Base-by-base conservation (phyloP, 2,888 invertebrate genomes). In the Calephelis perditalis region DNA sequence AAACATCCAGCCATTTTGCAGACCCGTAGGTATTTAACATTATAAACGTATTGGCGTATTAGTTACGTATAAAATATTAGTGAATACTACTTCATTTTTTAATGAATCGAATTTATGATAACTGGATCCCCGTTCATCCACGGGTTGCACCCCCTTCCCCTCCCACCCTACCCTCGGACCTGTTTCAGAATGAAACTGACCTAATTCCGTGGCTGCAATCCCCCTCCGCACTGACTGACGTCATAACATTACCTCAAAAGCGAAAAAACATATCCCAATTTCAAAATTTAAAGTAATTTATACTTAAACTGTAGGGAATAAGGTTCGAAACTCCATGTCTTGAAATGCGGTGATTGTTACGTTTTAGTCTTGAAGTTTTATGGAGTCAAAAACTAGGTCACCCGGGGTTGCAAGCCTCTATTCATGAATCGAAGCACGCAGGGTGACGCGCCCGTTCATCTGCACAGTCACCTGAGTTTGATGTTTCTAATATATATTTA, bases 121-220 rank as follows among this genome's bases (percentile, higher is more conserved):
- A 73, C 69, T 73, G 73, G 77, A 80, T 82, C 78, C 65, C 71
- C 73, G 73, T 83, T 81, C 77, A 78, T 49, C 58, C 15, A 78
- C 75, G 70, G 63, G 67, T 65, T 72, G 70, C 73, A 65, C 70
- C 65, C 72, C 73, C 73, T 71, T 68, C 69, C 65, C 71, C 74
- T 72, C 70, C 71, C 63, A 73, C 74, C 71, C 74, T 68, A 68
- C 63, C 71, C 61, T 73, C 75, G 70, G 81, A 81, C 86, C 87
- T 91, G 91, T 92, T 92, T 92, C 90, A 92, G 92, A 92, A 92
- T 92, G 92, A 92, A 93, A 92, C 91, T 92, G 92, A 91, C 91
- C 92, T 82, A 91, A 89, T 92, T 92, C 84, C 82, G 71, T 68
- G 70, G 74, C 78, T 88, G 89, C 89, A 89, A 67, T 73, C 84